These are phyloP conservation scores for Hermaeophaga mercurialis DNA, from an alignment of 2,888 invertebrate species.

Conservation along the genomic window DNA sequence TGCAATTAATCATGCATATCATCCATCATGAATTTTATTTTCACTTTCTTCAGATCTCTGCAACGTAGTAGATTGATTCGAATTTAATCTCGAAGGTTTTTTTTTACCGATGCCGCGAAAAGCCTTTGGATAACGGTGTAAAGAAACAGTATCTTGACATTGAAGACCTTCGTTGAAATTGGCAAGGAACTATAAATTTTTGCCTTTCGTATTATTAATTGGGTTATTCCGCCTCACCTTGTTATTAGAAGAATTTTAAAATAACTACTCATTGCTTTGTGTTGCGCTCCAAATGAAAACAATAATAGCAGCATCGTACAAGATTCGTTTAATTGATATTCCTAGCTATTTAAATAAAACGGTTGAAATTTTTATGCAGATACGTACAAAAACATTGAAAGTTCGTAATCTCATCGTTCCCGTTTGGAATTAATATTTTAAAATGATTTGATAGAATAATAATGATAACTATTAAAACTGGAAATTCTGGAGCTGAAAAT, in stretches of 20 bases:
- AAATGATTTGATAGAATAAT: no score
- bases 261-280: no score
- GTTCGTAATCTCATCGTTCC: no score
- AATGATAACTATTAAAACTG: no score
- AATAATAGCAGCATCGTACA: not conserved
- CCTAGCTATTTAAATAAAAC: not conserved
- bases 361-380: not conserved
- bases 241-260: not conserved
- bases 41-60: constrained; percentile 5
- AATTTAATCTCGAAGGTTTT: constrained; percentile 8
- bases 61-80: constrained; percentile 4
- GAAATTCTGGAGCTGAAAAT: no score
- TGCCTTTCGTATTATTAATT: constrained; percentile 1
- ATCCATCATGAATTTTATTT: constrained; percentile 12
- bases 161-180: constrained; percentile 10
- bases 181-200: not conserved
- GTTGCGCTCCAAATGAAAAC: not conserved
- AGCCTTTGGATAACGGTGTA: constrained; percentile 3
- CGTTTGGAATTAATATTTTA: no score
- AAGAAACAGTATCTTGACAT: constrained; percentile 18
- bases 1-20: constrained; percentile 6
- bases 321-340: not conserved
- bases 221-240: constrained; percentile 3
- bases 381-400: no score
- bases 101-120: constrained; percentile 3